phyloP scores from a whole-genome alignment of 2,888 invertebrate genomes.

The Rosalia funebris region DNA sequence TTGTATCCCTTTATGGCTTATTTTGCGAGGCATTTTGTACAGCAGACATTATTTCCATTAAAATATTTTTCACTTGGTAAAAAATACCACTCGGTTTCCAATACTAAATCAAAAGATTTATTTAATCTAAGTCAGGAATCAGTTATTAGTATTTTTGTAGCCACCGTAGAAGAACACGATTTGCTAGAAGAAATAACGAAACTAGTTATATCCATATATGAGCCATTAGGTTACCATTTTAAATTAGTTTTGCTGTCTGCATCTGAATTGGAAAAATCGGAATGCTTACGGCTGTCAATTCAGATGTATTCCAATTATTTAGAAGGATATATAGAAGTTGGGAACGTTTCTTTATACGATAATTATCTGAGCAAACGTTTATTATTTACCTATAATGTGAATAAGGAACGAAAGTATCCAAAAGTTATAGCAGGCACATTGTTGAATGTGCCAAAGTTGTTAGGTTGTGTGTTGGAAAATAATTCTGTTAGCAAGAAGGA shows the following conservation, averaged over 20 bases:
- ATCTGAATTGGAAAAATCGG: constrained; percentile 70
- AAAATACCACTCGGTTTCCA: constrained; percentile 69
- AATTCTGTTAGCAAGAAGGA: constrained; percentile 53
- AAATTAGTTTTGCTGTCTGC: constrained; percentile 73
- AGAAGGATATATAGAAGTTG: constrained; percentile 76
- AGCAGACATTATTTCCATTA: constrained; percentile 73
- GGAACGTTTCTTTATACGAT: constrained; percentile 76
- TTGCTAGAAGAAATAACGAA: constrained; percentile 70
- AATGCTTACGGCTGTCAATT: constrained; percentile 75
- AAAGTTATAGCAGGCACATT: constrained; percentile 78
- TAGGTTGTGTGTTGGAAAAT: constrained; percentile 79
- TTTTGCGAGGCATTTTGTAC: constrained; percentile 74
- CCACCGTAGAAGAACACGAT: constrained; percentile 63
- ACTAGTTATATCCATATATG: constrained; percentile 70
- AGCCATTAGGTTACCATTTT: constrained; percentile 74
- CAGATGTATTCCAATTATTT: constrained; percentile 79
- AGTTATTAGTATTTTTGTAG: constrained; percentile 74
- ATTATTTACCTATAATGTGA: constrained; percentile 71
- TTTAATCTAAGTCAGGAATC: constrained; percentile 78
- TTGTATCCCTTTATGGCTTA: constrained; percentile 79
- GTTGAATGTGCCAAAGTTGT: constrained; percentile 77
- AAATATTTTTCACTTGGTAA: constrained; percentile 77
- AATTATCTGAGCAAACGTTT: constrained; percentile 83
- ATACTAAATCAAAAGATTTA: constrained; percentile 62
- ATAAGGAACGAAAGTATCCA: constrained; percentile 71